A percentile compares a stretch with the other conserved stretches of the same genome.
Evolutionary conservation across 2,888 invertebrate species (phyloP).

Genomic region (Xylocampa areola): DNA sequence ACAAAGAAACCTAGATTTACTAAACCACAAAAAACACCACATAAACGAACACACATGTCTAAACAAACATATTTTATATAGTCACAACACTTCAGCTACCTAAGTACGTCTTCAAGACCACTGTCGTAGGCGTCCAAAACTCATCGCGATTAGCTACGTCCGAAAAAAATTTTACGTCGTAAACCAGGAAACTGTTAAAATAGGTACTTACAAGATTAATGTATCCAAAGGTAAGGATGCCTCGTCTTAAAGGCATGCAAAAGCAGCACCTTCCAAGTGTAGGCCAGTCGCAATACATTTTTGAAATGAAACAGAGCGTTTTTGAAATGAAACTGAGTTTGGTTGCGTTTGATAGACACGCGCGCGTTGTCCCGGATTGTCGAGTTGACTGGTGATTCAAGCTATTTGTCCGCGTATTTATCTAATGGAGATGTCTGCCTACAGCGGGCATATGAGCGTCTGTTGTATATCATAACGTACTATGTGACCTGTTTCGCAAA

Average conservation of each 20-base stretch:
- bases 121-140: slow-evolving; percentile 36
- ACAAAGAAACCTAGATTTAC: too few species aligned
- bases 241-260: slow-evolving; percentile 78
- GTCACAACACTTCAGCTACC: not conserved
- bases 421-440: slow-evolving; percentile 42
- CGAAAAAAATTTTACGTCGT: slow-evolving; percentile 32
- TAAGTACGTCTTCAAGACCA: slow-evolving; percentile 12
- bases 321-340: slow-evolving; percentile 11
- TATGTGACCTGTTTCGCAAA: slow-evolving; percentile 25
- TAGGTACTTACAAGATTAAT: slow-evolving; percentile 75
- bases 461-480: slow-evolving; percentile 38
- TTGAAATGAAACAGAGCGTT: slow-evolving; percentile 23
- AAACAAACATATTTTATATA: not conserved
- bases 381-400: slow-evolving; percentile 52
- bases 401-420: slow-evolving; percentile 49
- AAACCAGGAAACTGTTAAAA: slow-evolving; percentile 19
- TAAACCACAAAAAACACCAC: not conserved
- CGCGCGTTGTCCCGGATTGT: slow-evolving; percentile 34
- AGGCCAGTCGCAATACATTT: slow-evolving; percentile 80
- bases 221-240: slow-evolving; percentile 77
- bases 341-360: slow-evolving; percentile 27
- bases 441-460: slow-evolving; percentile 52
- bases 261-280: slow-evolving; percentile 76
- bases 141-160: slow-evolving; percentile 23
- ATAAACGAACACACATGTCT: too few species aligned